Evolutionary conservation across 2,113 vertebrate genomes (phyloP).

Genomic region (Peromyscus leucopus): DNA sequence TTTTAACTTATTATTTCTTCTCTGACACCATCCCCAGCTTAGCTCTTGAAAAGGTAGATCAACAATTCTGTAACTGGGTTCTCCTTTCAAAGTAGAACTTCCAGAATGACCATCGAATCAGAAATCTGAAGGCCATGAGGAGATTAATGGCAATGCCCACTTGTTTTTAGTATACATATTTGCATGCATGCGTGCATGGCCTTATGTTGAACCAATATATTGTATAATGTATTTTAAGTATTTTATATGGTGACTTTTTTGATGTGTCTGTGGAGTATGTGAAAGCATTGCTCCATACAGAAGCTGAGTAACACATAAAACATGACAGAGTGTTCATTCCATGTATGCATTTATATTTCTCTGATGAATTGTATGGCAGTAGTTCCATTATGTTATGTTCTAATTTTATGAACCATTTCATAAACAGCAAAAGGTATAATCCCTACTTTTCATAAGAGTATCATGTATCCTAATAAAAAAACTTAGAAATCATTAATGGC

Average conservation of each 20-base stretch:
- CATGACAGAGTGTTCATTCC: background rate
- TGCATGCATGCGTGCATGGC: background rate
- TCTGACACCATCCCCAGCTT: background rate
- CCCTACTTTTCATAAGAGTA: slow-evolving; percentile 23
- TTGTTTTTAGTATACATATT: background rate
- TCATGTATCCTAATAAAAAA: slow-evolving; percentile 40
- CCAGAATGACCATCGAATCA: background rate
- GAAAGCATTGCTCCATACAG: background rate
- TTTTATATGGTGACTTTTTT: background rate
- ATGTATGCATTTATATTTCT: slow-evolving; percentile 42
- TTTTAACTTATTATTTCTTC: slow-evolving; percentile 9
- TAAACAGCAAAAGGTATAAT: slow-evolving; percentile 52
- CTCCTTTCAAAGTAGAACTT: background rate
- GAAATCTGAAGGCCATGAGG: background rate
- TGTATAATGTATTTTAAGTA: background rate
- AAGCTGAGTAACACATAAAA: background rate
- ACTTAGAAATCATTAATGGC: background rate
- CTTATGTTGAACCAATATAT: background rate
- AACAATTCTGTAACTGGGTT: background rate
- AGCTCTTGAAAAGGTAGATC: background rate
- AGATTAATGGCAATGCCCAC: background rate
- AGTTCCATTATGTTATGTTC: slow-evolving; percentile 25
- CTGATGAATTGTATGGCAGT: slow-evolving; percentile 36
- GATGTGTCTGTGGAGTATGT: background rate
- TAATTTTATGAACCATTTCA: slow-evolving; percentile 4